phyloP scores from a whole-genome alignment of 1,140 invertebrate genomes.

The Pseudomyrmex flavicornis region DNA sequence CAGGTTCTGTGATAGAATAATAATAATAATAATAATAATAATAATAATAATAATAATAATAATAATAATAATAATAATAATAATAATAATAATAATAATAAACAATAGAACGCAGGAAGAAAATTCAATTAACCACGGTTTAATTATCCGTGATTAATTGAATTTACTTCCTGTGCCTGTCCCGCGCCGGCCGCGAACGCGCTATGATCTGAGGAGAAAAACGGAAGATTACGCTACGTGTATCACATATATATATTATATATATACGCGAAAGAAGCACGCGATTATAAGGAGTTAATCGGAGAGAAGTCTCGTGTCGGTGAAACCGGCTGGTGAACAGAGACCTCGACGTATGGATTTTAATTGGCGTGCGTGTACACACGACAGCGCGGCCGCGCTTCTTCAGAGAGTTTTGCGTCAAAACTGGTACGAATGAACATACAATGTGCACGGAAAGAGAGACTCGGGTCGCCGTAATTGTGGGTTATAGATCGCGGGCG shows the following conservation, averaged over 20 bases:
- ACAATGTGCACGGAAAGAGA: conserved; percentile 40
- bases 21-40: conserved; percentile 10
- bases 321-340: too few relatives aligned
- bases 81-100: too few relatives aligned
- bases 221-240: not conserved
- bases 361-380: too few relatives aligned
- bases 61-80: too few relatives aligned
- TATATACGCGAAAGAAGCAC: too few relatives aligned
- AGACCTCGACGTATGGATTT: too few relatives aligned
- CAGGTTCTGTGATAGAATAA: conserved; percentile 15
- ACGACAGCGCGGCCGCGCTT: too few relatives aligned
- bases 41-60: too few relatives aligned
- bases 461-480: conserved; percentile 31
- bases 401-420: too few relatives aligned
- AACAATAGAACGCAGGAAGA: conserved; percentile 34
- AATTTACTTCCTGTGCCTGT: conserved; percentile 32
- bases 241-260: too few relatives aligned
- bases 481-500: conserved; percentile 2
- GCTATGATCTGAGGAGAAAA: conserved; percentile 28
- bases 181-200: not conserved
- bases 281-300: too few relatives aligned
- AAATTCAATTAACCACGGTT: conserved; percentile 48
- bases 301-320: too few relatives aligned
- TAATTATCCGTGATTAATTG: conserved; percentile 56
- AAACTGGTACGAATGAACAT: conserved; percentile 54